These are phyloP conservation scores for Colaptes auratus DNA, from an alignment of 2,113 vertebrate genomes.

Conservation along the genomic window DNA sequence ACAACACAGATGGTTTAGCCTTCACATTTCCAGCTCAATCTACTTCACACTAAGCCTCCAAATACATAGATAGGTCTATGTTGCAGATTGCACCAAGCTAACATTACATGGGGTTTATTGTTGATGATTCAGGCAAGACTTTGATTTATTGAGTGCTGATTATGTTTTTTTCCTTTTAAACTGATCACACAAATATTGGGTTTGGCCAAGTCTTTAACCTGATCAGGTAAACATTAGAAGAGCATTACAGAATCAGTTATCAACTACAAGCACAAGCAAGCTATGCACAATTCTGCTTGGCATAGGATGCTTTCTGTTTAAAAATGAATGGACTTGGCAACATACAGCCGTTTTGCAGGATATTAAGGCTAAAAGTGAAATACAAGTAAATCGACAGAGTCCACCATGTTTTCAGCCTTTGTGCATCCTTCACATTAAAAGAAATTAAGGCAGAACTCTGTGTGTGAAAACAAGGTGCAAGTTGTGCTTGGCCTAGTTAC, in stretches of 20 bases:
- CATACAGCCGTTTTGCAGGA: neutral
- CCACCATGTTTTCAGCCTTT: neutral
- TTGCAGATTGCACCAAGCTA: neutral
- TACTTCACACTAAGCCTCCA: neutral
- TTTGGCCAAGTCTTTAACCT: constrained; percentile 52
- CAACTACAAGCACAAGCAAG: neutral
- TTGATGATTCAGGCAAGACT: neutral
- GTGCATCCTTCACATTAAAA: neutral
- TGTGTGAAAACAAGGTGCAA: constrained; percentile 23
- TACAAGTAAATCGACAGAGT: neutral
- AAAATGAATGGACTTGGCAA: neutral
- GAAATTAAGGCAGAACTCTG: constrained; percentile 20
- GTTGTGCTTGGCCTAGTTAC: constrained; percentile 37
- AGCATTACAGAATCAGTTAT: neutral
- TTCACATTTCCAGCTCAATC: neutral
- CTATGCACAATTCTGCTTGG: neutral
- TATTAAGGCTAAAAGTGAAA: constrained; percentile 32
- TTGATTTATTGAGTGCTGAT: neutral
- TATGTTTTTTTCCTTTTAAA: neutral
- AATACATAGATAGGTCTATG: neutral
- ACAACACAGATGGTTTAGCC: neutral
- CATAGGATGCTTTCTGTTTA: constrained; percentile 1
- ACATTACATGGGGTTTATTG: neutral
- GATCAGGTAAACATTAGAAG: constrained; percentile 7
- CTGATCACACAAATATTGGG: neutral